phyloP scores from a whole-genome alignment of 1,140 invertebrate genomes.

The Chelonus insularis region DNA sequence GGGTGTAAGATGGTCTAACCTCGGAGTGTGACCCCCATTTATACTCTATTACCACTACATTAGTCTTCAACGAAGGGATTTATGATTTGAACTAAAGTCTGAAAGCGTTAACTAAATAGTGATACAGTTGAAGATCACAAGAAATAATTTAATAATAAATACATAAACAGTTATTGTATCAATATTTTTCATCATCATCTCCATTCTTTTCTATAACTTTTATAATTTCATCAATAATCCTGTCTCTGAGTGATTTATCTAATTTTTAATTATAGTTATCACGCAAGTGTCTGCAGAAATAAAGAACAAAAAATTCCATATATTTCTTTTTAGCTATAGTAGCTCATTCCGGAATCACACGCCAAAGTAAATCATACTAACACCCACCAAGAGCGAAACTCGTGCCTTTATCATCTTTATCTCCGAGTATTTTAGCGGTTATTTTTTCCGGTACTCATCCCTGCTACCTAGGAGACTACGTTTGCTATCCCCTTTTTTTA shows the following conservation, averaged over 20 bases:
- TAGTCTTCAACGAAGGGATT: conserved; percentile 56
- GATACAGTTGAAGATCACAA: no score
- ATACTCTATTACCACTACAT: conserved; percentile 62
- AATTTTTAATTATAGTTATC: conserved; percentile 61
- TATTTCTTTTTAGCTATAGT: conserved; percentile 1
- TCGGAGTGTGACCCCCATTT: conserved; percentile 57
- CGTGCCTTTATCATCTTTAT: conserved; percentile 59
- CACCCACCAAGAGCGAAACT: conserved; percentile 36
- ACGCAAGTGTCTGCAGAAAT: conserved; percentile 34
- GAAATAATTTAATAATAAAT: no score
- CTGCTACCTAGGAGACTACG: conserved; percentile 17
- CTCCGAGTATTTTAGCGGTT: conserved; percentile 58
- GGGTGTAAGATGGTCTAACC: conserved; percentile 59
- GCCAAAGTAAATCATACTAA: conserved; percentile 28
- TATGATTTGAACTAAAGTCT: conserved; percentile 49
- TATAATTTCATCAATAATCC: conserved; percentile 10
- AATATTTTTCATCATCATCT: not conserved
- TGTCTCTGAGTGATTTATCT: conserved; percentile 24
- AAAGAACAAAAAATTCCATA: conserved; percentile 39
- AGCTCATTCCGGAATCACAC: conserved; percentile 54
- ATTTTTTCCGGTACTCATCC: conserved; percentile 53
- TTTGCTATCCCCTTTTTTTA: conserved; percentile 3
- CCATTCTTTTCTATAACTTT: not conserved
- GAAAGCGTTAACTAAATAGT: conserved; percentile 36
- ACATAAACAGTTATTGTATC: no score